phyloP scores from a whole-genome alignment of 37 sponge, comb jelly and placozoan species.

The Bolinopsis microptera region DNA sequence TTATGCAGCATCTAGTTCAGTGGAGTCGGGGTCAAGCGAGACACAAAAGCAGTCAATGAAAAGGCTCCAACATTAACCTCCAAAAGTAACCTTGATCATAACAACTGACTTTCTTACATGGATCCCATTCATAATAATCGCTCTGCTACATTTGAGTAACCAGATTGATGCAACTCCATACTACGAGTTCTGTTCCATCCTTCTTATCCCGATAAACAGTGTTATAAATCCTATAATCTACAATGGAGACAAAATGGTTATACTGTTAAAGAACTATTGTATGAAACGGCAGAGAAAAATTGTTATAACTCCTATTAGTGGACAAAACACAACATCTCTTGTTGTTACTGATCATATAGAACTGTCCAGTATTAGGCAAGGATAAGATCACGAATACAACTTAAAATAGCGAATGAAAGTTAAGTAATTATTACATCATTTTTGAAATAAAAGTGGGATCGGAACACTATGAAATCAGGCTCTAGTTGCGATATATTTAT shows the following conservation, averaged over 20 bases:
- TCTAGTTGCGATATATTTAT: no score
- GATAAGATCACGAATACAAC: no score
- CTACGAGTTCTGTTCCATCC: conserved; percentile 31
- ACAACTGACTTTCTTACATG: conserved; percentile 30
- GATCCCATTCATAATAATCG: conserved; percentile 12
- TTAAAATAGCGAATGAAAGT: no score
- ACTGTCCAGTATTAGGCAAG: neutral
- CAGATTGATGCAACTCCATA: conserved; percentile 10
- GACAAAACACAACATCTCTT: neutral
- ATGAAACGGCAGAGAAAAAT: no score
- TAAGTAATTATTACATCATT: no score
- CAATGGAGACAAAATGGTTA: conserved; percentile 6
- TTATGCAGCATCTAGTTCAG: conserved; percentile 14
- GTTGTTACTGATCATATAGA: neutral
- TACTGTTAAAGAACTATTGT: neutral
- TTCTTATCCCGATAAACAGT: conserved; percentile 48
- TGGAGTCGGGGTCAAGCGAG: neutral
- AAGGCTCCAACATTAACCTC: conserved; percentile 1
- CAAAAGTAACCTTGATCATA: conserved; percentile 38
- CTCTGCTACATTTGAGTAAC: neutral
- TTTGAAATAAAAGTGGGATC: no score
- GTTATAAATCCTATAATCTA: conserved; percentile 45
- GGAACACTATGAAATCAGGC: no score
- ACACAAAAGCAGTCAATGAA: neutral
- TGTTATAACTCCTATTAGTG: no score